Conservation (phyloP, 2,113 vertebrate species). For the Circaetus gallicus region DNA sequence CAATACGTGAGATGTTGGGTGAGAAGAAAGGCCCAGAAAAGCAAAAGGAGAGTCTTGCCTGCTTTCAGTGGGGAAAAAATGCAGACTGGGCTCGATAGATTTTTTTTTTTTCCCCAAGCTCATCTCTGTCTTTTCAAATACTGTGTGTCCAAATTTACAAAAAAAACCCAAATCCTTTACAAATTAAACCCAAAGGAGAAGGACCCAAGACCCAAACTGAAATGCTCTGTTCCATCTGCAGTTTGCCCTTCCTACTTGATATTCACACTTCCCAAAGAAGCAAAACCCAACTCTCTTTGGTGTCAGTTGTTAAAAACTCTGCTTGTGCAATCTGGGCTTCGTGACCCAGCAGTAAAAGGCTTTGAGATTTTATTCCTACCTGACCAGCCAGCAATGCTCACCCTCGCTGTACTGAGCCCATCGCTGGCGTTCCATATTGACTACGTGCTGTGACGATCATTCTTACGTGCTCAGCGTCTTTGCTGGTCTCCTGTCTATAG, state of each 20-base stretch:
- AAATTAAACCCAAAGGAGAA: background rate
- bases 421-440: rapidly evolving
- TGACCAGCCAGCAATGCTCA: background rate
- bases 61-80: background rate
- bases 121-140: background rate
- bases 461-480: background rate
- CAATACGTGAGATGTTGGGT: background rate
- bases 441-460: background rate
- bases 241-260: background rate
- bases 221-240: background rate
- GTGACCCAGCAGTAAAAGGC: background rate
- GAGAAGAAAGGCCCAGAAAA: background rate
- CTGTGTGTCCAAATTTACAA: background rate
- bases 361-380: background rate
- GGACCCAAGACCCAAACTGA: background rate
- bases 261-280: background rate
- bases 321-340: background rate
- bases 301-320: background rate
- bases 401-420: background rate
- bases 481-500: background rate
- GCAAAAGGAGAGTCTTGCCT: background rate
- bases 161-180: too few relatives aligned
- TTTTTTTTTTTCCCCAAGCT: background rate
- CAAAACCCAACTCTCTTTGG: background rate
- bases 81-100: background rate